Base-by-base conservation (phyloP, 2,113 vertebrate species). In the Lophura nycthemera region DNA sequence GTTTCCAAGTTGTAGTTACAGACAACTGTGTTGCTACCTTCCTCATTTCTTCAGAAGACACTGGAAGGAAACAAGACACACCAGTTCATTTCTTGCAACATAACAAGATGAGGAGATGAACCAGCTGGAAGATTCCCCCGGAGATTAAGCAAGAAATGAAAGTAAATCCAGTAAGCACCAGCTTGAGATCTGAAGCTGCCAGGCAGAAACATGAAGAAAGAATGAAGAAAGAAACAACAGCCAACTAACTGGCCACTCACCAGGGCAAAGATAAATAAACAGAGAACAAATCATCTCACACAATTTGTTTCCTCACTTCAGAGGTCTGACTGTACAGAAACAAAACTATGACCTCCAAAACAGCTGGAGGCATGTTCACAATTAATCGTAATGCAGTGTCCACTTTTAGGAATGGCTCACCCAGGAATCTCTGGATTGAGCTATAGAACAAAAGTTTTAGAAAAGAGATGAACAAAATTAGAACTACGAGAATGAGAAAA, bases 81-180 rank as follows among this genome's bases (percentile, higher is more conserved):
- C 74, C 38, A 65, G 34, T 16, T 77, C 71, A 43, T 56, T 20
- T 76, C 40, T 64, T 82, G 77, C 76, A 74, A 78, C 57, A 91
- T 42, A 48, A 47, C 19, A 47, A 24, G 48, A 50, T 50, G 60
- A 90, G 83, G 34, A 76, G 54, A 92, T 54, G 61, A 92, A 72
- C 72, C 70, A 91, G 88, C 88, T 78, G 72, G 85, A 88, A 84
- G 57, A 36, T 85, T 84, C 52, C 74, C 50, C 56, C 42, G 64
- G 69, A 87, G 54, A 69, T 89, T 69, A 90, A 81, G 42, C 60
- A 90, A 92, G 75, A 92, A 84, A 88, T 77, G 67, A 90, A 88
- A 92, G 81, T 66, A 90, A 83, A 86, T 75, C 48, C 42, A 89
- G 38, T 57, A 77, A 45, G 38, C 34, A 81, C 40, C 66, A 71